These are phyloP conservation scores for Macrocentrus cingulum DNA, from an alignment of 1,140 invertebrate genomes.

Conservation along the genomic window DNA sequence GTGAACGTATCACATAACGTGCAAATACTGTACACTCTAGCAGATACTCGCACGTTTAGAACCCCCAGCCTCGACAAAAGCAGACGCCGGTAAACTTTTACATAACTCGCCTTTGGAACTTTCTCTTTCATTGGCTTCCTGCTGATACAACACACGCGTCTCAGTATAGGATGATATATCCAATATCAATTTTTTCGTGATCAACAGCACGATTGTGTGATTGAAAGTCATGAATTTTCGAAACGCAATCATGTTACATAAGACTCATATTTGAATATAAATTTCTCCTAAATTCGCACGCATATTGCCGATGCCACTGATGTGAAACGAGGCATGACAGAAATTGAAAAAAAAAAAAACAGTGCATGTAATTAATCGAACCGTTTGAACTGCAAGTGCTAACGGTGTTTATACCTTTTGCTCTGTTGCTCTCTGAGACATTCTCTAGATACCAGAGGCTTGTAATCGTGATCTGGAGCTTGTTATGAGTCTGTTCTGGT, in stretches of 20 bases:
- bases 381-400: no score
- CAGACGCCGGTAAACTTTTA: conserved; percentile 45
- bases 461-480: neutral
- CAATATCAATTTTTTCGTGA: neutral
- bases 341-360: no score
- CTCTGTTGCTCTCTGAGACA: neutral
- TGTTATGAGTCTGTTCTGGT: neutral
- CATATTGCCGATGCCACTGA: no score
- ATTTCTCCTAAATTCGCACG: no score
- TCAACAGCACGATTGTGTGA: neutral
- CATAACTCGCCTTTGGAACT: conserved; percentile 45
- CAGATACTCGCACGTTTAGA: conserved; percentile 12
- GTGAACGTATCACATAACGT: conserved; percentile 41
- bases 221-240: no score
- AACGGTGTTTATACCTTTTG: no score
- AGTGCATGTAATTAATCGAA: no score
- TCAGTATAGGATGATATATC: neutral
- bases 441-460: neutral
- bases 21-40: conserved; percentile 16
- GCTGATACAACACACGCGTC: conserved; percentile 12
- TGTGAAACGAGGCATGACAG: no score
- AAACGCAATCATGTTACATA: neutral
- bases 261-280: neutral
- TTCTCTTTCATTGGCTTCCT: conserved; percentile 47
- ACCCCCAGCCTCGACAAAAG: conserved; percentile 16